Evolutionary conservation across 1,140 invertebrate genomes (phyloP), one percentile per base, ranked within the genome.

Genomic region (Argopecten irradians): DNA sequence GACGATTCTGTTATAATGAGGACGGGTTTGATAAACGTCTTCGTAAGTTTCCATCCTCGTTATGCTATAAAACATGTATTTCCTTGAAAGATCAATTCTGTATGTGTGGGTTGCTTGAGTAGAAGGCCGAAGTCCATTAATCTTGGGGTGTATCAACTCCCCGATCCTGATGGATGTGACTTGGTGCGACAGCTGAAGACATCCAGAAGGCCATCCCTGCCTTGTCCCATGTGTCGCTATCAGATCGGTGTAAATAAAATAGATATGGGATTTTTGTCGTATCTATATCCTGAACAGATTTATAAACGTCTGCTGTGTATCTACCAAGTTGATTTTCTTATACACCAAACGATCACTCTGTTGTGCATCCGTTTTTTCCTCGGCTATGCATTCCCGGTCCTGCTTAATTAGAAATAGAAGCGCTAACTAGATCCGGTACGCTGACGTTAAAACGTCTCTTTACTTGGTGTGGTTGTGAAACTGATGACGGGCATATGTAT

Each of bases 61-160:
- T 71, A 71, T 71, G 28, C n/a, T 11, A n/a, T 71, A 71, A 71
- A 71, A 71, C 55, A 71, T 71, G 55, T 71, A 71, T 71, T 71
- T 71, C 55, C 55, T 22, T n/a, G 0, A 28, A 71, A 71, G 55
- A 71, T 71, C 55, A 71, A 71, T 71, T 71, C 55, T 71, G n/a
- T 71, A n/a, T 3, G 55, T 71, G 55, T 71, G 8, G n/a, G 55
- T 2, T 5, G 8, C 55, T 16, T 39, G 36, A 13, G 13, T 13
- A 39, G 36, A 39, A 39, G 36, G 13, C 36, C 5, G 55, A 16
- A 5, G 1, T 71, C 55, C n/a, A 71, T 71, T 71, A 71, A 71
- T 71, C 55, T 2, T 71, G 1, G 5, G 28, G n/a, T 28, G 55
- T 71, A 28, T n/a, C 22, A n/a, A 71, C 1, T 28, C 1, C n/a